Conservation (phyloP, 2,797 vertebrate species). For the Arrhamphus sclerolepis region DNA sequence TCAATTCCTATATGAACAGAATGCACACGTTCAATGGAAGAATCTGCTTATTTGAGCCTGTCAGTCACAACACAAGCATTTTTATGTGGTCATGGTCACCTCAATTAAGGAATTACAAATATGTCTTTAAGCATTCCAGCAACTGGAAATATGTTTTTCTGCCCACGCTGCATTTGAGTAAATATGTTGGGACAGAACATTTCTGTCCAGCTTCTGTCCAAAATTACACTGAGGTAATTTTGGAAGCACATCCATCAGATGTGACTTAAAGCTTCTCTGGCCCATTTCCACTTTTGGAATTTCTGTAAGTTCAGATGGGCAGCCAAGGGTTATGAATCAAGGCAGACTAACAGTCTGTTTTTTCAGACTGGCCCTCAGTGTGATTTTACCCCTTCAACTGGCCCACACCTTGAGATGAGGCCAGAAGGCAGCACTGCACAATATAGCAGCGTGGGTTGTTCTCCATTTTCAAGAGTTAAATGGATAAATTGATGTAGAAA, state of each 20-base stretch:
- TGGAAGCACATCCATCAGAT: slow-evolving; percentile 51
- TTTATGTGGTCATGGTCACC: no score
- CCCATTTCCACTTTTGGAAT: slow-evolving; percentile 47
- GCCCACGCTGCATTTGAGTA: slow-evolving; percentile 31
- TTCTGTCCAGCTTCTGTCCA: no score
- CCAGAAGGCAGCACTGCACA: slow-evolving; percentile 69
- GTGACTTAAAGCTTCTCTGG: slow-evolving; percentile 55
- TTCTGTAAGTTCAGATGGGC: slow-evolving; percentile 51
- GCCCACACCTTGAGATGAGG: slow-evolving; percentile 71
- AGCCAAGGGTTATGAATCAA: slow-evolving; percentile 54
- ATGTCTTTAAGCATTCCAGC: slow-evolving; percentile 3
- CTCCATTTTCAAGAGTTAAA: slow-evolving; percentile 78
- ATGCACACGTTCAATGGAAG: no score
- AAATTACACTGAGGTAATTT: slow-evolving; percentile 42
- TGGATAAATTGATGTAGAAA: slow-evolving; percentile 79
- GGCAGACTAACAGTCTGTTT: slow-evolving; percentile 47
- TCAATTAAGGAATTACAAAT: background rate
- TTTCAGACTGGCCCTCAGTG: slow-evolving; percentile 42
- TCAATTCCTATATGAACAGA: no score
- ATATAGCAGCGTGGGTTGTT: slow-evolving; percentile 70
- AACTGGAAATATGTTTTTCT: slow-evolving; percentile 27
- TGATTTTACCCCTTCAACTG: slow-evolving; percentile 60
- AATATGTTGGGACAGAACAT: slow-evolving; percentile 45
- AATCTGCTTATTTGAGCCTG: no score
- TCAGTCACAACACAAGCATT: no score